Percentiles rank a stretch among this genome's conserved stretches.
These are phyloP conservation scores for Emydura subglobosa DNA, from an alignment of 2,113 vertebrate species.

Conservation along the genomic window DNA sequence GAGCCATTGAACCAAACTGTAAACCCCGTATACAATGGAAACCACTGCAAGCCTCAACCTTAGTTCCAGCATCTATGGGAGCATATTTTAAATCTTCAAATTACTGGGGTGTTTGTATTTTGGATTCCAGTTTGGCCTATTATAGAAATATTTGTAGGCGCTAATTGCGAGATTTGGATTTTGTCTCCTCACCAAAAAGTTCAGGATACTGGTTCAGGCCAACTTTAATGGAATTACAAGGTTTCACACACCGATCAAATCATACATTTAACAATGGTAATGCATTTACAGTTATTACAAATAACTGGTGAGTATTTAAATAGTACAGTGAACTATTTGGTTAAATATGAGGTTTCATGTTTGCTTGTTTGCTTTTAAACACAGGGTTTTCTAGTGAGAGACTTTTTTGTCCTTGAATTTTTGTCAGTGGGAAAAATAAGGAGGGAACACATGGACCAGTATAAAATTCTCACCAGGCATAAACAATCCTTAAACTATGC, in stretches of 20 bases:
- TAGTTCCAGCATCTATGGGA: background rate
- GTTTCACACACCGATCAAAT: conserved; percentile 11
- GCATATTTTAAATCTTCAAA: background rate
- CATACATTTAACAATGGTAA: background rate
- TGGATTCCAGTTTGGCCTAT: background rate
- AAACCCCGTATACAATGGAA: no score
- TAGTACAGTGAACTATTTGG: conserved; percentile 11
- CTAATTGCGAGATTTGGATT: background rate
- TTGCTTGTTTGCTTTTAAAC: conserved; percentile 11
- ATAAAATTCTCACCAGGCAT: conserved; percentile 13
- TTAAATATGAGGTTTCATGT: background rate
- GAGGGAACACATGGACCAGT: background rate
- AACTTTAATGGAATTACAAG: background rate
- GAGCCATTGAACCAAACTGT: no score
- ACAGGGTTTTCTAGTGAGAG: conserved; percentile 11
- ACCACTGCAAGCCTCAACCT: no score
- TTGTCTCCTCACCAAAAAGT: background rate
- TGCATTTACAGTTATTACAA: background rate
- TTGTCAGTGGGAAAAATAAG: conserved; percentile 47
- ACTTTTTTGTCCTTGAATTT: conserved; percentile 21
- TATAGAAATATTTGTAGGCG: background rate
- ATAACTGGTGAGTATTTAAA: background rate
- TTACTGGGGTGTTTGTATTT: background rate
- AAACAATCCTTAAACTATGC: conserved; percentile 17
- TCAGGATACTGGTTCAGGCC: background rate